Percentiles rank a stretch among this genome's conserved stretches.
Conservation (phyloP, 2,888 invertebrate species). For the Tachystola acroxantha region DNA sequence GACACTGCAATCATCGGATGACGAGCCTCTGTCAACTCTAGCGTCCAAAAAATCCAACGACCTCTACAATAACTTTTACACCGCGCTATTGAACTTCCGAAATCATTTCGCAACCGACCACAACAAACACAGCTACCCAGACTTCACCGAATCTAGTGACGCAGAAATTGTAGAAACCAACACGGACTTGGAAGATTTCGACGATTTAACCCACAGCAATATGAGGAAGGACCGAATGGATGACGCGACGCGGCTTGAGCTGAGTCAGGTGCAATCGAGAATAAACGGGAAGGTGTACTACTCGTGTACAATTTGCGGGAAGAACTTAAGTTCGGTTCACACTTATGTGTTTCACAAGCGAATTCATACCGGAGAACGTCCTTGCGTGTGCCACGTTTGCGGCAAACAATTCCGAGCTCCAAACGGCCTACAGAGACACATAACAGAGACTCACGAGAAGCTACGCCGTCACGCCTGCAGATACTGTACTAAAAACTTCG, state of each 20-base stretch:
- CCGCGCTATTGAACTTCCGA: conserved; percentile 47
- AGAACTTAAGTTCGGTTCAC: conserved; percentile 78
- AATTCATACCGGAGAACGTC: conserved; percentile 82
- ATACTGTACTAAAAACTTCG: conserved; percentile 75
- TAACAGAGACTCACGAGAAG: conserved; percentile 80
- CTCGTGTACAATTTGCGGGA: conserved; percentile 77
- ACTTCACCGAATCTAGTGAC: conserved; percentile 37
- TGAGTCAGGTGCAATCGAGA: conserved; percentile 44
- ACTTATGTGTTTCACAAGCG: conserved; percentile 80
- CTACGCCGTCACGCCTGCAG: conserved; percentile 78
- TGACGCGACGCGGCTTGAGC: conserved; percentile 44
- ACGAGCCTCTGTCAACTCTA: conserved; percentile 38
- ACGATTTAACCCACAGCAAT: conserved; percentile 54
- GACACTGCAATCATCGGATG: too few species aligned
- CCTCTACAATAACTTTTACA: conserved; percentile 41
- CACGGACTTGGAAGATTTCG: conserved; percentile 33
- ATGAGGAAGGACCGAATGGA: conserved; percentile 53
- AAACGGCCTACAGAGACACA: conserved; percentile 79
- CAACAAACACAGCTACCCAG: conserved; percentile 23
- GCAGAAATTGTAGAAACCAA: conserved; percentile 22
- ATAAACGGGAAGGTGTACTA: conserved; percentile 75
- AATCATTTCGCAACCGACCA: conserved; percentile 44
- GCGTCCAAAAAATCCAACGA: conserved; percentile 26
- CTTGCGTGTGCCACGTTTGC: conserved; percentile 82
- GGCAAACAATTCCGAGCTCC: conserved; percentile 83